Conservation (phyloP, 2,888 invertebrate genomes). For the Hofmannophila pseudospretella region DNA sequence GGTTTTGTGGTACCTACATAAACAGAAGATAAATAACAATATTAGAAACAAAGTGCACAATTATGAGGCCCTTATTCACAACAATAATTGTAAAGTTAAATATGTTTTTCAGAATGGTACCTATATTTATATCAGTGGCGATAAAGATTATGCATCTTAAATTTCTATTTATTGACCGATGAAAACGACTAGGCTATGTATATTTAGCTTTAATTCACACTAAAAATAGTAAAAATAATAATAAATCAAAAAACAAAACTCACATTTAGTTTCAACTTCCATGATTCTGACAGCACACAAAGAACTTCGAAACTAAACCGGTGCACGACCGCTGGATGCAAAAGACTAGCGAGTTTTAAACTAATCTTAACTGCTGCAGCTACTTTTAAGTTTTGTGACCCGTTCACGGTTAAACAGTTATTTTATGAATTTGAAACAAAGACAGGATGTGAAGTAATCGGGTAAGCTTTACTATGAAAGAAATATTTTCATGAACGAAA, state of each 20-base stretch:
- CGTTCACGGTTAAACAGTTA: conserved; percentile 54
- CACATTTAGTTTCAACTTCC: conserved; percentile 67
- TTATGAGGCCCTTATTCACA: no score
- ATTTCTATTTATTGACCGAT: background rate
- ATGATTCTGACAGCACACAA: conserved; percentile 39
- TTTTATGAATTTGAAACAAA: conserved; percentile 43
- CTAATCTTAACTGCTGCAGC: conserved; percentile 24
- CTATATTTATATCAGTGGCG: no score
- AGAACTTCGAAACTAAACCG: conserved; percentile 23
- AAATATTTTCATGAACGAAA: conserved; percentile 32
- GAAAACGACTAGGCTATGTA: no score
- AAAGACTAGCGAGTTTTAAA: conserved; percentile 35
- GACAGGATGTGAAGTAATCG: conserved; percentile 39
- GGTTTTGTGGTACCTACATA: no score
- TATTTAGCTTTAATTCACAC: no score
- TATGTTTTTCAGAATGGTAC: no score
- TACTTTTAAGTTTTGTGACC: conserved; percentile 29
- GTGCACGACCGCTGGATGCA: conserved; percentile 37
- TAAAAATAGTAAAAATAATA: conserved; percentile 5
- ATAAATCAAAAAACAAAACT: conserved; percentile 32
- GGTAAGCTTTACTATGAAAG: conserved; percentile 17
- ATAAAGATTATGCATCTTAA: no score
- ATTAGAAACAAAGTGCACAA: no score
- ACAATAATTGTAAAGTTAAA: no score
- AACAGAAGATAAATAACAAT: no score